Base-by-base conservation (phyloP, 2,797 vertebrate species). In the Discoglossus pictus region DNA sequence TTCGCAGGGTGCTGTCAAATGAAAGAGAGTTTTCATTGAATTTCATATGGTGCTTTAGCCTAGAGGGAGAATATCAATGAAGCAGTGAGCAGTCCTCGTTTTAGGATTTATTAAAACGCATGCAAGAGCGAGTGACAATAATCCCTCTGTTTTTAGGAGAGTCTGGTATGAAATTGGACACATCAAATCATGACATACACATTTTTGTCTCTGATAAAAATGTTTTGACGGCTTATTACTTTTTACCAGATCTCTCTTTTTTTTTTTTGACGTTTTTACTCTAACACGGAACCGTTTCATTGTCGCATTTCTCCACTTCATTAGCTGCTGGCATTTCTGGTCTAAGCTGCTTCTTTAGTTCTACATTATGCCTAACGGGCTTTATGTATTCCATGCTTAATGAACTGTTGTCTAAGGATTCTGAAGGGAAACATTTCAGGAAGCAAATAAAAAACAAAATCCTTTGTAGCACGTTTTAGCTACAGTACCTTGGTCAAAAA, bases 1-100 rank as follows among this genome's bases (percentile, higher is more conserved):
- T 82, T 80, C 78, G 65, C 54, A 76, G 54, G 44, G 64, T 78
- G 40, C 75, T 86, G 71, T 81, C 73, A 76, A 75, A 84, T 73
- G 65, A 78, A 70, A 62, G 61, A 9, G 25, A 42, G 48, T 83
- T 79, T 84, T 80, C 64, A 69, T 64, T 80, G 67, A 81, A 81
- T 85, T 82, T 80, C 50, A 46, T 74, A 68, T 61, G 73, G 59
- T 25, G 59, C 16, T 63, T 61, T 77, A 0, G 56, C 80, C 77
- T 58, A 2, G 56, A 83, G 78, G 70, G 78, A 75, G 74, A 82
- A 73, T 79, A 75, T 74, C 80, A 82, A 67, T 81, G 66, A 78
- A 77, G 53, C 71, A 66, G 69, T 69, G 68, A 78, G 38, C 50
- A 73, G 52, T 35, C 75, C 67, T 48, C 16, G 27, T 52, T 47